phyloP scores from a whole-genome alignment of 2,113 vertebrate species.

The Vidua macroura region DNA sequence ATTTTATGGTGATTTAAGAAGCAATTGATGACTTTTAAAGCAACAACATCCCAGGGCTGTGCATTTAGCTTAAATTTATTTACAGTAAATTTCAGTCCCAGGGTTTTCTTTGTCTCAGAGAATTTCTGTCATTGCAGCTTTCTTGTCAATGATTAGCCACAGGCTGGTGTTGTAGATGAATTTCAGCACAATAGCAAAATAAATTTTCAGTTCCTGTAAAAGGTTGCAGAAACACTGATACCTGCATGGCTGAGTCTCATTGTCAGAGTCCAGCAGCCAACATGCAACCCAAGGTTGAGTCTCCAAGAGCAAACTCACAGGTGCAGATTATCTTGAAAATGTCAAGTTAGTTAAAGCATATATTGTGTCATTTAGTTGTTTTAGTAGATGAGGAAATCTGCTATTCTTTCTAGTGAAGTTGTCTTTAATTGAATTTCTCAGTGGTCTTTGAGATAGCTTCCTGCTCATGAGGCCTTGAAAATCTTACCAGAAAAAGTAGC shows the following conservation, averaged over 20 bases:
- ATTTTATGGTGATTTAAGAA: constrained; percentile 61
- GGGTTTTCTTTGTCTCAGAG: constrained; percentile 59
- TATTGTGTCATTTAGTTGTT: not conserved
- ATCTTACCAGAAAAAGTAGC: not conserved
- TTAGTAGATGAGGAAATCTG: not conserved
- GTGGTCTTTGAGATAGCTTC: not conserved
- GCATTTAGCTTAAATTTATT: constrained; percentile 65
- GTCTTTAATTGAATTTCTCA: not conserved
- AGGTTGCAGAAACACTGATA: not conserved
- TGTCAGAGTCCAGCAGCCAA: not conserved
- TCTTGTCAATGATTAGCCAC: not conserved
- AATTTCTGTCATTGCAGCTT: constrained; percentile 32
- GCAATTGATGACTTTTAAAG: constrained; percentile 64
- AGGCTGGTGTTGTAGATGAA: not conserved
- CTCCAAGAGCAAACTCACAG: not conserved
- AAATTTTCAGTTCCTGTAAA: not conserved
- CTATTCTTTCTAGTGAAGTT: not conserved
- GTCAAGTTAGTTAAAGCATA: not conserved
- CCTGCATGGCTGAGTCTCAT: not conserved
- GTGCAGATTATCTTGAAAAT: not conserved
- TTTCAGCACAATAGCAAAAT: not conserved
- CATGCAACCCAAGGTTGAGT: not conserved
- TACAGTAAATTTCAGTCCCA: constrained; percentile 39
- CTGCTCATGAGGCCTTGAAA: not conserved
- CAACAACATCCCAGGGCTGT: constrained; percentile 9